A percentile compares a stretch with the other conserved stretches of the same genome.
Evolutionary conservation across 2,113 vertebrate species (phyloP).

Genomic region (Melanocharis versteri): DNA sequence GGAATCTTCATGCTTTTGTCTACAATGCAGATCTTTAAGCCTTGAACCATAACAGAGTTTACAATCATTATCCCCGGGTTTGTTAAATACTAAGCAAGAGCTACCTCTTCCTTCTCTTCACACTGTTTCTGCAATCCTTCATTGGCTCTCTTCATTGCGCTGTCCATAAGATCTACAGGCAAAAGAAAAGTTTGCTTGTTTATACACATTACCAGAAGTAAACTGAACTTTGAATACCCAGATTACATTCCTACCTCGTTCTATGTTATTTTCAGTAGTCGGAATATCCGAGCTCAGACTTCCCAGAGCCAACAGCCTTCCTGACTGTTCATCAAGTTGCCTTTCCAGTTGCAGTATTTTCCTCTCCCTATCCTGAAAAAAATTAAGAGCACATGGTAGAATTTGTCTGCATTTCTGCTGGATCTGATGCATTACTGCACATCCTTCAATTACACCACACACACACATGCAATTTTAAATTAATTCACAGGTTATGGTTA

Average conservation of each 20-base stretch:
- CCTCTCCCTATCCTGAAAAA: slow-evolving; percentile 55
- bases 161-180: not conserved
- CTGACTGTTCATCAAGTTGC: slow-evolving; percentile 40
- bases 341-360: slow-evolving; percentile 61
- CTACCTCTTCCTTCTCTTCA: slow-evolving; percentile 83
- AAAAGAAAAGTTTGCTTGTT: not conserved
- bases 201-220: not conserved
- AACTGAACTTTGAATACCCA: not conserved
- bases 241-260: slow-evolving; percentile 28
- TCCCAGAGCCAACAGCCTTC: not conserved
- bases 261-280: not conserved
- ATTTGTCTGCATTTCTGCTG: not conserved
- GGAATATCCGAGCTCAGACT: not conserved
- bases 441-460: not conserved
- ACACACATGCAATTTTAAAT: not conserved
- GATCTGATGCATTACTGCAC: not conserved
- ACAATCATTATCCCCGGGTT: not conserved
- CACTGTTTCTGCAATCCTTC: slow-evolving; percentile 70
- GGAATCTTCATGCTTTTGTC: not conserved
- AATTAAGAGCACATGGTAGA: not conserved
- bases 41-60: not conserved
- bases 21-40: not conserved
- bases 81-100: not conserved
- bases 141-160: not conserved
- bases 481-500: not conserved